phyloP scores from a whole-genome alignment of 2,113 vertebrate species.

The Centropus unirufus region DNA sequence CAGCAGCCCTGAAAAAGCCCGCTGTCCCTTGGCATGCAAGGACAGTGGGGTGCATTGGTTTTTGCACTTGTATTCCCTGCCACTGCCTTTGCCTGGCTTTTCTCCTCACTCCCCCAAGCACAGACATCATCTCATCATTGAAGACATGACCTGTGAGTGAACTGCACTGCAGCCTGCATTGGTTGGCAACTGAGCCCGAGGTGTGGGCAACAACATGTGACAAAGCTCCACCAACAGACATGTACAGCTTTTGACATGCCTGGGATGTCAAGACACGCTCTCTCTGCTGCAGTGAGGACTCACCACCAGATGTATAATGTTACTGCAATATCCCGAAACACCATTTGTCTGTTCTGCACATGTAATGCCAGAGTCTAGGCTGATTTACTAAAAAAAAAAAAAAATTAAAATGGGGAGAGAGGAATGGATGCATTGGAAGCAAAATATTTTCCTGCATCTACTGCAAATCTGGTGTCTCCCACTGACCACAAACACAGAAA shows the following conservation, averaged over 20 bases:
- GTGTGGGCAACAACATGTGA: background rate
- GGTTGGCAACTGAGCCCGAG: background rate
- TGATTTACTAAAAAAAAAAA: background rate
- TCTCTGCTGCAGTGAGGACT: background rate
- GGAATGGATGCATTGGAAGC: background rate
- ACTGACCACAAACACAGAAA: background rate
- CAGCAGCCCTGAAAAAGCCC: background rate
- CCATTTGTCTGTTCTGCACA: background rate
- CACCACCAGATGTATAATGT: background rate
- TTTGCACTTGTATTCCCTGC: conserved; percentile 30
- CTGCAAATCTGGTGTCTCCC: background rate
- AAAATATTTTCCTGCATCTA: background rate
- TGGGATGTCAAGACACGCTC: background rate
- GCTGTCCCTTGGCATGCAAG: background rate
- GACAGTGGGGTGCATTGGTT: background rate
- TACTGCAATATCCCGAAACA: background rate
- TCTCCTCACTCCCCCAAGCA: background rate
- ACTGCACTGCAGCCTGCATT: background rate
- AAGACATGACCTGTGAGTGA: conserved; percentile 1
- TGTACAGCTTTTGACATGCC: background rate
- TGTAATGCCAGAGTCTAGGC: background rate
- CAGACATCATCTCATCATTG: conserved; percentile 36
- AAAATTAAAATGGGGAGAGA: background rate
- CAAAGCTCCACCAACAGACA: background rate
- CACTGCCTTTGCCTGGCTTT: background rate